phyloP scores from a whole-genome alignment of 35 echinoderm and acorn worm species.

The Heliocidaris tuberculata region DNA sequence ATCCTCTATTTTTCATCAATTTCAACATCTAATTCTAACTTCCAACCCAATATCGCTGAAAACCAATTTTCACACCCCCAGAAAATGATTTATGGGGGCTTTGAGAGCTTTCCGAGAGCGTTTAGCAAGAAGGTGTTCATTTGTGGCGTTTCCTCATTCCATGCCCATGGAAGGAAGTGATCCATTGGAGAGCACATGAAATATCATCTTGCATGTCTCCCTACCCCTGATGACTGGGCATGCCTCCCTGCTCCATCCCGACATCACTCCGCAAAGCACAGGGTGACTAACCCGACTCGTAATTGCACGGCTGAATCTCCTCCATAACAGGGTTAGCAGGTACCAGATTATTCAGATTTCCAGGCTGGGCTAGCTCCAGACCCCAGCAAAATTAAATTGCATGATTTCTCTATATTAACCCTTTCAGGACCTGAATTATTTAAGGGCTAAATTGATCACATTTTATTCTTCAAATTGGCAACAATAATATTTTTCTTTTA shows the following conservation, averaged over 20 bases:
- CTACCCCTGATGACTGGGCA: background rate
- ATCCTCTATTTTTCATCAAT: too few relatives aligned
- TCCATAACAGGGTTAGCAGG: too few relatives aligned
- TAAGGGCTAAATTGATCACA: too few relatives aligned
- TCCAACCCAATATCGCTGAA: background rate
- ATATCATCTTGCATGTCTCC: slow-evolving; percentile 16
- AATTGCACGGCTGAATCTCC: background rate
- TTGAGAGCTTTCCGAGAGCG: background rate
- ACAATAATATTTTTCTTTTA: too few relatives aligned
- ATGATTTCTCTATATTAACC: too few relatives aligned
- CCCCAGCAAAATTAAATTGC: too few relatives aligned
- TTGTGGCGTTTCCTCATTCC: background rate
- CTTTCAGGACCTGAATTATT: too few relatives aligned
- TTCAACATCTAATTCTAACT: too few relatives aligned
- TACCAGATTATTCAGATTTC: too few relatives aligned
- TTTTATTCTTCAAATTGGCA: too few relatives aligned
- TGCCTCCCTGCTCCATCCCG: background rate
- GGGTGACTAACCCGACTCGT: slow-evolving; percentile 2
- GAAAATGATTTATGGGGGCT: background rate
- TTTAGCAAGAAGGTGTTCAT: slow-evolving; percentile 3
- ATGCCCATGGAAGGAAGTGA: slow-evolving; percentile 14
- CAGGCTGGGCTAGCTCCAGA: too few relatives aligned
- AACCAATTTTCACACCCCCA: background rate
- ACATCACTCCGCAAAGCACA: background rate
- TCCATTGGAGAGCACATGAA: slow-evolving; percentile 16